These are phyloP conservation scores for Ischnura elegans DNA, from an alignment of 2,888 invertebrate genomes.

Conservation along the genomic window DNA sequence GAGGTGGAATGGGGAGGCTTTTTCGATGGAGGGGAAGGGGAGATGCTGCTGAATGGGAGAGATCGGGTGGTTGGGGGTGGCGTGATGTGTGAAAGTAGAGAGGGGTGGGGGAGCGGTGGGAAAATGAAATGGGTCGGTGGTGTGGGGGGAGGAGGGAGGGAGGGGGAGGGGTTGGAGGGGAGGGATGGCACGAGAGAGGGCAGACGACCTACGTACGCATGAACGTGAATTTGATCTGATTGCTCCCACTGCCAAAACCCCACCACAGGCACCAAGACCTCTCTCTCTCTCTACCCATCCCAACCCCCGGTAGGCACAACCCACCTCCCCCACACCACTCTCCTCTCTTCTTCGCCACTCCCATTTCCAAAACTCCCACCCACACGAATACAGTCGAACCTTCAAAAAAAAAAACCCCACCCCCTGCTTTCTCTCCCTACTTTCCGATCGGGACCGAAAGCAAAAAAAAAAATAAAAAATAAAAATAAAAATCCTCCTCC, in stretches of 20 bases:
- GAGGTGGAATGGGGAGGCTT: neutral
- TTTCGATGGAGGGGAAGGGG: neutral
- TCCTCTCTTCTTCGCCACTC: neutral
- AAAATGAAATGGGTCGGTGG: neutral
- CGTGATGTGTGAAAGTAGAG: neutral
- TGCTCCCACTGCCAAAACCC: slow-evolving; percentile 39
- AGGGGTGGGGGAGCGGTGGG: neutral
- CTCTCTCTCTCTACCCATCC: neutral
- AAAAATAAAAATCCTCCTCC: neutral
- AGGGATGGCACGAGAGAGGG: neutral
- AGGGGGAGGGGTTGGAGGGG: neutral
- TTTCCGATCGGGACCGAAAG: neutral
- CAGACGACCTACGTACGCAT: neutral
- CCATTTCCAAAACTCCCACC: neutral
- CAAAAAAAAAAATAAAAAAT: too few species aligned
- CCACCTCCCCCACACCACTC: neutral
- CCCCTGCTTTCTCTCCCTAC: slow-evolving; percentile 7
- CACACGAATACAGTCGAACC: neutral
- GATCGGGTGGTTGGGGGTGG: neutral
- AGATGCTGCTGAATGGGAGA: neutral
- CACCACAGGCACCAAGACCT: neutral
- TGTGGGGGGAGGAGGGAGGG: neutral
- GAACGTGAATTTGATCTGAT: slow-evolving; percentile 64
- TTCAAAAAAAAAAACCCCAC: slow-evolving; percentile 6
- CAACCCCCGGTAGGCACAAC: neutral